A percentile compares a stretch with the other conserved stretches of the same genome.
Conservation (phyloP, 2,113 vertebrate genomes). For the Osmerus eperlanus region DNA sequence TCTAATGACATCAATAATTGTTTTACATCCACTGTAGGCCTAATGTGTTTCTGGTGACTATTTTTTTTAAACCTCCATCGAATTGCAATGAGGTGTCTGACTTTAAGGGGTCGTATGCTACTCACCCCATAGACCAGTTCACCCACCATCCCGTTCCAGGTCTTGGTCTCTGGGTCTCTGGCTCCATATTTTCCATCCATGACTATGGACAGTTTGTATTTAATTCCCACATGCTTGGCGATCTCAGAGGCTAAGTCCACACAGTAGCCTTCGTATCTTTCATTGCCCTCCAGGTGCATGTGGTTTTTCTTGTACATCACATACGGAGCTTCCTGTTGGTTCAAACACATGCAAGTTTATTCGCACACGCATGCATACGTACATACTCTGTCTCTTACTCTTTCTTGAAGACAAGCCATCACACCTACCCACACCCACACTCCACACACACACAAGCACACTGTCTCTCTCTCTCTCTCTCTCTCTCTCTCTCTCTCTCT, state of each 20-base stretch:
- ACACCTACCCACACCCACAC: slow-evolving; percentile 12
- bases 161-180: slow-evolving; percentile 97
- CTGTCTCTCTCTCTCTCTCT: slow-evolving; percentile 7
- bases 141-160: slow-evolving; percentile 99
- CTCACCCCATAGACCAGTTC: slow-evolving; percentile 99
- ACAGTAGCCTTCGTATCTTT: slow-evolving; percentile 99
- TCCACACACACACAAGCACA: slow-evolving; percentile 24
- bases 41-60: too few species aligned
- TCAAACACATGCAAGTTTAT: slow-evolving; percentile 78
- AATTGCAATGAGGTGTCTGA: too few species aligned
- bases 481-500: too few species aligned
- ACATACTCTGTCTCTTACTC: background rate
- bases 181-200: slow-evolving; percentile 98
- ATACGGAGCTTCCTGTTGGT: slow-evolving; percentile 98
- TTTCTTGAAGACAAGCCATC: background rate
- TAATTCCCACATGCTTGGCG: slow-evolving; percentile 99
- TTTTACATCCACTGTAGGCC: too few species aligned
- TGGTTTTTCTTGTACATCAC: slow-evolving; percentile 99
- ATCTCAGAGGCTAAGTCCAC: slow-evolving; percentile 99
- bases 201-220: slow-evolving; percentile 99
- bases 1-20: too few species aligned
- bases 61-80: too few species aligned
- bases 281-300: slow-evolving; percentile 98
- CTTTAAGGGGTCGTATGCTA: slow-evolving; percentile 48
- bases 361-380: slow-evolving; percentile 52